Evolutionary conservation across 2,797 vertebrate species (phyloP).

Genomic region (Hippoglossus hippoglossus): DNA sequence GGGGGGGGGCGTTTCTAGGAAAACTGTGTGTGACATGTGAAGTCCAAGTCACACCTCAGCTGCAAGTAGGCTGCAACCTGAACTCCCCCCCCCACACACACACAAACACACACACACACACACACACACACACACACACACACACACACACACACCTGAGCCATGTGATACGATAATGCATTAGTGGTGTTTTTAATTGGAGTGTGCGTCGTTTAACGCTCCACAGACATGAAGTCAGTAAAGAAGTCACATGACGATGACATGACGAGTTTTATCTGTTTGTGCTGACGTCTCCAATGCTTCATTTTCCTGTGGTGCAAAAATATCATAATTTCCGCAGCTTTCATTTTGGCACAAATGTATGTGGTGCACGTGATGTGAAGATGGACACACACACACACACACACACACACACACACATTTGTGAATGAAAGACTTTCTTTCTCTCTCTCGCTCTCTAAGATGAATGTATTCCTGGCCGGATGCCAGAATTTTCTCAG

Average conservation of each 20-base stretch:
- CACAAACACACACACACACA: neutral
- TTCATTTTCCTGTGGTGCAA: too few species aligned
- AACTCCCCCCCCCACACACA: neutral
- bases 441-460: neutral
- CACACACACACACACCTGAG: neutral
- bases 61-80: slow-evolving; percentile 21
- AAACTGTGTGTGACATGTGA: slow-evolving; percentile 31
- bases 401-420: neutral
- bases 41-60: slow-evolving; percentile 35
- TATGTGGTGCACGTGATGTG: too few species aligned
- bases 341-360: too few species aligned
- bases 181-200: neutral
- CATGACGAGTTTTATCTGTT: neutral
- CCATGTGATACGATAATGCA: neutral
- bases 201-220: too few species aligned
- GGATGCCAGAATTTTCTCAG: neutral
- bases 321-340: too few species aligned
- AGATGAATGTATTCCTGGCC: slow-evolving; percentile 1
- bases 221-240: too few species aligned
- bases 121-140: neutral
- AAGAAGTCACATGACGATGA: too few species aligned
- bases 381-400: neutral
- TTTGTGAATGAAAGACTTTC: slow-evolving; percentile 3
- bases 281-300: too few species aligned
- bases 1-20: neutral